phyloP scores from a whole-genome alignment of 2,113 vertebrate genomes.

The Lathamus discolor region DNA sequence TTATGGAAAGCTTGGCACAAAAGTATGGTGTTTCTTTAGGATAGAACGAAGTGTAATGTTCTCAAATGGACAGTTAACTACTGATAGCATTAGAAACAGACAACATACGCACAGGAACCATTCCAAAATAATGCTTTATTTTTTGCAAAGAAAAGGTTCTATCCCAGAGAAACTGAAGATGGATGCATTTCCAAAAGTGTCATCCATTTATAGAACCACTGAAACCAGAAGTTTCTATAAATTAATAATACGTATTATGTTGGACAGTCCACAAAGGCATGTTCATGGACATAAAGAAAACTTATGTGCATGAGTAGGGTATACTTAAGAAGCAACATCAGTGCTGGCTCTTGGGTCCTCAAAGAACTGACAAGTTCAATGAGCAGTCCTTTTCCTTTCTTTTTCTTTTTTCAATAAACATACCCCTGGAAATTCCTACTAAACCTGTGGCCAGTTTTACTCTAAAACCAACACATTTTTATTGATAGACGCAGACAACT shows the following conservation, averaged over 20 bases:
- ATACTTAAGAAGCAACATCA: background rate
- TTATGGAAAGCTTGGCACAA: slow-evolving; percentile 43
- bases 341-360: background rate
- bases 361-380: background rate
- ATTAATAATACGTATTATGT: background rate
- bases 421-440: background rate
- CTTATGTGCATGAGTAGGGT: background rate
- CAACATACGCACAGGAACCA: slow-evolving; percentile 7
- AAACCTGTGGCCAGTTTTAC: background rate
- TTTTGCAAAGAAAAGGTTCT: background rate
- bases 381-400: background rate
- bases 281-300: background rate
- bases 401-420: background rate
- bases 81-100: slow-evolving; percentile 29
- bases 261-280: background rate
- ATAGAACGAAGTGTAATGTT: slow-evolving; percentile 38
- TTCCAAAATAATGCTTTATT: background rate
- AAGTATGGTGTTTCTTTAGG: background rate
- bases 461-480: background rate
- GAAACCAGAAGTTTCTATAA: background rate
- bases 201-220: background rate
- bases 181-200: background rate
- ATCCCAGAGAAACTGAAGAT: background rate
- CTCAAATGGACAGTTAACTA: slow-evolving; percentile 28
- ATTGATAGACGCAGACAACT: background rate